Evolutionary conservation across 2,888 invertebrate genomes (phyloP).

Genomic region (Alloscopus bannaensis): DNA sequence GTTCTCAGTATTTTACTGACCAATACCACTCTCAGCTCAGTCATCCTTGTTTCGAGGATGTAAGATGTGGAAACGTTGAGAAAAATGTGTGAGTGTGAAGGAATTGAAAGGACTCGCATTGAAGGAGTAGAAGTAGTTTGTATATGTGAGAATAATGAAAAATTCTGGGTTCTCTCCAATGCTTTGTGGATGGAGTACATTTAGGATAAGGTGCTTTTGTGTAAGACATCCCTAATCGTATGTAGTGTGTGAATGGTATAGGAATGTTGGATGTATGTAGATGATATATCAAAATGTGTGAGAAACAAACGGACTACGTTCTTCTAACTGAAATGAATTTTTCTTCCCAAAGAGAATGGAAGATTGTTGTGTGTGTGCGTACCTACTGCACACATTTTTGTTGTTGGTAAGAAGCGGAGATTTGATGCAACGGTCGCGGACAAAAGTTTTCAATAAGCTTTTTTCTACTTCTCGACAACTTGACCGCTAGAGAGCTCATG

Average conservation of each 20-base stretch:
- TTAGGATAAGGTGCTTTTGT: not conserved
- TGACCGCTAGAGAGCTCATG: slow-evolving; percentile 13
- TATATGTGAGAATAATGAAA: not conserved
- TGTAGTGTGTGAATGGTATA: no score
- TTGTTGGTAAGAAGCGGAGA: no score
- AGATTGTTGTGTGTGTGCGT: no score
- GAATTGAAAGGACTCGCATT: not conserved
- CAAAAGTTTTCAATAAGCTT: not conserved
- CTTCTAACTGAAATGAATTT: not conserved
- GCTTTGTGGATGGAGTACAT: not conserved
- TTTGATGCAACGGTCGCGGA: slow-evolving; percentile 14
- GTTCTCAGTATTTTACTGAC: slow-evolving; percentile 21
- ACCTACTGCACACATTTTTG: no score
- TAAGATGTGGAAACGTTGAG: not conserved
- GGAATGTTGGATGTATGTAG: no score
- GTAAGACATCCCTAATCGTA: no score
- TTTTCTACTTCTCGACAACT: not conserved
- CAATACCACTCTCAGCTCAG: slow-evolving; percentile 1
- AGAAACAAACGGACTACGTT: not conserved
- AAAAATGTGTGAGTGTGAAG: not conserved
- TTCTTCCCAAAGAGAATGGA: not conserved
- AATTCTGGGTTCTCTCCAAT: not conserved
- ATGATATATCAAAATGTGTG: no score
- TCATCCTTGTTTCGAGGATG: not conserved
- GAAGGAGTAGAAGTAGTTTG: not conserved